Base-by-base conservation (phyloP, 2,797 vertebrate genomes). In the Trematomus bernacchii region DNA sequence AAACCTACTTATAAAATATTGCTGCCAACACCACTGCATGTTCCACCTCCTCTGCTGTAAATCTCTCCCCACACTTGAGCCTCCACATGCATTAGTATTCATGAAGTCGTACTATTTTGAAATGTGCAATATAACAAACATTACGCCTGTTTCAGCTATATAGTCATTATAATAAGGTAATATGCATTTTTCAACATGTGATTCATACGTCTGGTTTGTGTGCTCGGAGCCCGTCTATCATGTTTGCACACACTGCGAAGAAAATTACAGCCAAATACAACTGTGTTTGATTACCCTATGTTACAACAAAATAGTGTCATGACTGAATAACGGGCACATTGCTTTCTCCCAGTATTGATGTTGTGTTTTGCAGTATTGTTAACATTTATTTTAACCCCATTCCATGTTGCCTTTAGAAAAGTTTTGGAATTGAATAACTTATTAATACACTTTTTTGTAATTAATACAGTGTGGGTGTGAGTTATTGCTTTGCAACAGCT, bases 71-170 rank as follows among this genome's bases (percentile, higher is more conserved):
- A 23, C 43, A 47, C 50, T 47, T 37, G 16, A 48, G 47, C 66
- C 60, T 79, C 47, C 37, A 63, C 30, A 12, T 7, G 15, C 60
- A 85, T 85, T 79, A 79, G 73, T 83, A 87, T 89, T 92, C 84
- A 89, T 82, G 66, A 60, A 82, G 40, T 66, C 52, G 12, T n/a
- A 19, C 51, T 47, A 48, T 77, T 82, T 82, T 64, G 58, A 54
- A 57, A 47, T 52, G 55, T 73, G 66, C 62, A 70, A 7, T 70
- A 75, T 77, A 66, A 55, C 46, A 73, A 79, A 72, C 65, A 64
- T 76, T 51, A 30, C 4, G 40, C 42, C 59, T 33, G 15, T 62
- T 10, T 68, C 79, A 72, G 44, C 40, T 16, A 5, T 51, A 50
- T 51, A 33, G 59, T 67, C 64, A 69, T 71, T 77, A 79, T 27